Evolutionary conservation across 1,140 invertebrate genomes (phyloP).

Genomic region (Zaprionus gabonicus): DNA sequence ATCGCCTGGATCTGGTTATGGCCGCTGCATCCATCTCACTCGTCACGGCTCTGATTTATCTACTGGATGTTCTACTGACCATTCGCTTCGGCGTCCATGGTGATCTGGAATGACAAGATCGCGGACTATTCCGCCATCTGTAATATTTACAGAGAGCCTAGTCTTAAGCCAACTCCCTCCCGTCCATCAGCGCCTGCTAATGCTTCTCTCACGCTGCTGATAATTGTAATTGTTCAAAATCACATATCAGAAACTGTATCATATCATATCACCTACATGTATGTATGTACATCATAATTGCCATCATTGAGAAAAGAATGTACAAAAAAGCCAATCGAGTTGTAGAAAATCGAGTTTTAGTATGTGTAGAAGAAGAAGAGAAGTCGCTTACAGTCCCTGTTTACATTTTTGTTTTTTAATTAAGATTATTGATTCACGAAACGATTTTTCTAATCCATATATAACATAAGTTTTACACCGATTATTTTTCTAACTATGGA

Average conservation of each 20-base stretch:
- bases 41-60: conserved; percentile 69
- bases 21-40: conserved; percentile 76
- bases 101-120: conserved; percentile 73
- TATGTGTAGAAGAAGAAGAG: conserved; percentile 14
- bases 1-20: conserved; percentile 81
- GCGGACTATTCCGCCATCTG: conserved; percentile 50
- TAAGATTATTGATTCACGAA: conserved; percentile 44
- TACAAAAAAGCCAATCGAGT: conserved; percentile 54
- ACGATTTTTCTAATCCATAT: conserved; percentile 69
- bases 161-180: conserved; percentile 45
- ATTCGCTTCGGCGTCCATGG: conserved; percentile 79
- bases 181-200: conserved; percentile 20
- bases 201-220: conserved; percentile 13
- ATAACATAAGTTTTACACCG: conserved; percentile 62
- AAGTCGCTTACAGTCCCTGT: conserved; percentile 46
- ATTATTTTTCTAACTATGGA: conserved; percentile 54
- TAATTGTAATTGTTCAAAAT: conserved; percentile 51
- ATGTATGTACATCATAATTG: conserved; percentile 54
- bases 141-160: conserved; percentile 78
- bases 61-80: conserved; percentile 76
- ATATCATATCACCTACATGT: conserved; percentile 29
- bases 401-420: conserved; percentile 26
- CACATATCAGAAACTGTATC: conserved; percentile 42
- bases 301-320: conserved; percentile 72
- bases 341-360: conserved; percentile 30